A percentile compares a stretch with the other conserved stretches of the same genome.
These are phyloP conservation scores for Melanotaenia parkinsoni DNA, from an alignment of 2,797 vertebrate species.

Conservation along the genomic window DNA sequence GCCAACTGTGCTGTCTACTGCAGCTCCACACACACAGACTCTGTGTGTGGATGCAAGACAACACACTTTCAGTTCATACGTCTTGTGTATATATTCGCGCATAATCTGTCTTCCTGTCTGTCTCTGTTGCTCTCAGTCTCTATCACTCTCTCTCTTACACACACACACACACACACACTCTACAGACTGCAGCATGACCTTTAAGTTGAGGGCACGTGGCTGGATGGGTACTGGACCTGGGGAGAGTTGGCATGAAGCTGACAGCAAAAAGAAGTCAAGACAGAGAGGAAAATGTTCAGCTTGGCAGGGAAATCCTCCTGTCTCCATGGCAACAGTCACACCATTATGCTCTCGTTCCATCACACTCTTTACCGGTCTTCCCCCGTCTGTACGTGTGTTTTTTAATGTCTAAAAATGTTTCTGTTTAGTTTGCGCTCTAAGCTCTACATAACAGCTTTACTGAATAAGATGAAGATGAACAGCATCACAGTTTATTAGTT, in stretches of 20 bases:
- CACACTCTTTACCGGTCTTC: conserved; percentile 44
- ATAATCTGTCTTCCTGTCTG: conserved; percentile 18
- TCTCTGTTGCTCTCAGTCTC: conserved; percentile 16
- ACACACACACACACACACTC: not conserved
- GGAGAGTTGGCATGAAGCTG: conserved; percentile 32
- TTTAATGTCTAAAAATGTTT: too few species aligned
- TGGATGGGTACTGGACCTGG: conserved; percentile 31
- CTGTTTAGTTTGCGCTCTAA: conserved; percentile 7
- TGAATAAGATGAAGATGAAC: not conserved
- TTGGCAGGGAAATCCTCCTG: conserved; percentile 56
- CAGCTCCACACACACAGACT: not conserved
- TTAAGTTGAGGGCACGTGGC: conserved; percentile 8
- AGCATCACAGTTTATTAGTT: conserved; percentile 13
- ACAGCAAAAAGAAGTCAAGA: conserved; percentile 41
- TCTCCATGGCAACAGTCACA: conserved; percentile 72
- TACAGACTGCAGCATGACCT: conserved; percentile 48
- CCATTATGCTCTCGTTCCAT: conserved; percentile 56
- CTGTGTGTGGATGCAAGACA: conserved; percentile 3
- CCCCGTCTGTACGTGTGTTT: conserved; percentile 13
- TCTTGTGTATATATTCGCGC: conserved; percentile 30
- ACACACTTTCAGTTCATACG: conserved; percentile 32
- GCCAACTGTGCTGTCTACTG: conserved; percentile 60
- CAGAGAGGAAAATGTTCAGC: conserved; percentile 26
- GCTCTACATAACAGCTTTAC: conserved; percentile 15
- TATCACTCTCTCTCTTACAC: conserved; percentile 2